A percentile compares a stretch with the other conserved stretches of the same genome.
Conservation (phyloP, 35 echinoderm and acorn worm genomes). For the Lytechinus variegatus region DNA sequence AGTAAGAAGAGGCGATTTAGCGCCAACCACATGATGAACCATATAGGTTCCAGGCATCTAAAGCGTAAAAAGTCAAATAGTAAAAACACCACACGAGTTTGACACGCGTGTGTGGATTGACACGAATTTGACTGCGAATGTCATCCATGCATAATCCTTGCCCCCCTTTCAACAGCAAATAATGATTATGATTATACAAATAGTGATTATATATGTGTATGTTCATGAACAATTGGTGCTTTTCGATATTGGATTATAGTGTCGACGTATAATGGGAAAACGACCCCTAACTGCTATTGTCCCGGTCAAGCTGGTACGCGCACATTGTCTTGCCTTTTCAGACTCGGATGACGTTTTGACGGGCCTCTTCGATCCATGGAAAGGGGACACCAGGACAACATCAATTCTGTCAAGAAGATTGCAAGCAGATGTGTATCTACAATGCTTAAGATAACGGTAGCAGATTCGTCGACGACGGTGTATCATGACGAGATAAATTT, state of each 20-base stretch:
- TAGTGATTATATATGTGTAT: slow-evolving; percentile 24
- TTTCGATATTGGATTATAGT: slow-evolving; percentile 40
- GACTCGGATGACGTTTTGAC: background rate
- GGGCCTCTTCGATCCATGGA: background rate
- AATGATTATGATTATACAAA: slow-evolving; percentile 13
- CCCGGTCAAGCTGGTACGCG: background rate
- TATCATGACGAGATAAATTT: too few species aligned
- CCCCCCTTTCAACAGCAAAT: slow-evolving; percentile 44
- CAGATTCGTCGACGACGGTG: too few species aligned
- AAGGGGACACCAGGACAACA: too few species aligned
- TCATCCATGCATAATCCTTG: background rate
- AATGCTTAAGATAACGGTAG: too few species aligned
- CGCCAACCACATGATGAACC: slow-evolving; percentile 65
- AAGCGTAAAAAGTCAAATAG: slow-evolving; percentile 54
- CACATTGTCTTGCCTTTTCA: background rate
- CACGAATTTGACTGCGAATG: background rate
- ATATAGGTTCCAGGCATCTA: slow-evolving; percentile 57
- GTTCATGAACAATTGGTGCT: slow-evolving; percentile 48
- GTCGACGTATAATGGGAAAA: background rate
- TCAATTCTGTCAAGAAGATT: too few species aligned
- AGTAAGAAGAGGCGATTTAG: slow-evolving; percentile 68
- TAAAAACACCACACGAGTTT: slow-evolving; percentile 65
- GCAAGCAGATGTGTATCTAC: too few species aligned
- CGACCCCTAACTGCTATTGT: background rate
- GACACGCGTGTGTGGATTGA: background rate